Evolutionary conservation across 2,888 invertebrate species (phyloP), one percentile per base, ranked within the genome.

Genomic region (Nymphalis c-album): DNA sequence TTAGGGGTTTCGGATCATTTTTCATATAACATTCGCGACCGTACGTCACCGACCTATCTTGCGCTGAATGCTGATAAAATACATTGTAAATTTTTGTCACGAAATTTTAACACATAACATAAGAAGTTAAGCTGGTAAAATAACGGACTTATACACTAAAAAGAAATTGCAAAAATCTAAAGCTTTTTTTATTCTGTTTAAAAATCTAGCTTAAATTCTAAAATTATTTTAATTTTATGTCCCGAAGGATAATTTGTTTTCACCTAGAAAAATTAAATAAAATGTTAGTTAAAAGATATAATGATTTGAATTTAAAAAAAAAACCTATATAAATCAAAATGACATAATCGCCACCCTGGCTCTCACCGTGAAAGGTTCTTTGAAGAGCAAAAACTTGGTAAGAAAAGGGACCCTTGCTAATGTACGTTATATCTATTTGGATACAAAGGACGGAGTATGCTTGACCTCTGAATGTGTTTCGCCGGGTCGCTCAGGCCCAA

Each of bases 341-440:
- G 89, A 86, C 87, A 85, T 88, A 86, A 88, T 88, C 85, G 85
- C 79, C 83, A 71, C 67, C 68, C 70, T 61, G 64, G 48, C 60
- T 51, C 64, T 64, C 26, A 55, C 67, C 69, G 74, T 71, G 70
- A 75, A 71, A 67, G 68, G 69, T 65, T 83, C 78, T 80, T 74
- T 65, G 71, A 71, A 73, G 77, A 77, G 77, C 78, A 82, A 82
- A 84, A 85, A 85, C 79, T 77, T 80, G 79, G 77, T 81, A 84
- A 85, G 83, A 87, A 85, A 84, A 78, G 68, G 83, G 79, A 86
- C 85, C 87, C 86, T 85, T 79, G 80, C 86, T 91, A 91, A 91
- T 90, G 90, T 85, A 88, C 83, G 77, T 75, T 80, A 83, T 88
- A 87, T 86, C 85, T 88, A 84, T 90, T 88, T 85, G 85, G 83